These are phyloP conservation scores for Microcebus jonahi DNA, from an alignment of 2,113 vertebrate genomes.

Conservation along the genomic window DNA sequence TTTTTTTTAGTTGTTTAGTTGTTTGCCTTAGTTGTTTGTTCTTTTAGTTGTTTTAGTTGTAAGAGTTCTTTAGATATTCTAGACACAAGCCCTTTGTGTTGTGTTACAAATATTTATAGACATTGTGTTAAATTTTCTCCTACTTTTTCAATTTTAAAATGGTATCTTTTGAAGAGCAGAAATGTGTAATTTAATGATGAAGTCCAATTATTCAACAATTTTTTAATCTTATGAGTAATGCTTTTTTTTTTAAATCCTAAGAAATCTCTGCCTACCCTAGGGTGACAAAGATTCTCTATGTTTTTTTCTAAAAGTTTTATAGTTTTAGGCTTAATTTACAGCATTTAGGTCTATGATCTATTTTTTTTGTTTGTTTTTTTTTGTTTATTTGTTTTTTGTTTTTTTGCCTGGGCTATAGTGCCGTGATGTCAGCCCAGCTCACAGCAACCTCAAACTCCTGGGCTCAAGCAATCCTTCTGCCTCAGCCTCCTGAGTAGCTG, in stretches of 20 bases:
- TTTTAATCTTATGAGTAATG: not conserved
- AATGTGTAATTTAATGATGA: not conserved
- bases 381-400: no score
- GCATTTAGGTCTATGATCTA: not conserved
- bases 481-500: no score
- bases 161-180: not conserved
- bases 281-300: not conserved
- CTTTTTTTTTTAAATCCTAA: not conserved
- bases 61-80: not conserved
- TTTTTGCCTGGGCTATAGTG: no score
- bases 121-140: not conserved
- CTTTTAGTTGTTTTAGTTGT: not conserved
- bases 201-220: not conserved
- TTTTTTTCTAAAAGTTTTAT: not conserved
- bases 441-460: no score
- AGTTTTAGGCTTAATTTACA: not conserved
- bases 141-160: not conserved
- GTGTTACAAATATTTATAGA: not conserved
- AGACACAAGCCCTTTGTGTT: not conserved
- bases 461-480: no score
- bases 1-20: not conserved
- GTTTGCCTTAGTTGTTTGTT: not conserved
- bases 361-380: no score
- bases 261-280: not conserved
- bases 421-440: no score